These are phyloP conservation scores for Microtus oregoni DNA, from an alignment of 2,113 vertebrate genomes.

Conservation along the genomic window DNA sequence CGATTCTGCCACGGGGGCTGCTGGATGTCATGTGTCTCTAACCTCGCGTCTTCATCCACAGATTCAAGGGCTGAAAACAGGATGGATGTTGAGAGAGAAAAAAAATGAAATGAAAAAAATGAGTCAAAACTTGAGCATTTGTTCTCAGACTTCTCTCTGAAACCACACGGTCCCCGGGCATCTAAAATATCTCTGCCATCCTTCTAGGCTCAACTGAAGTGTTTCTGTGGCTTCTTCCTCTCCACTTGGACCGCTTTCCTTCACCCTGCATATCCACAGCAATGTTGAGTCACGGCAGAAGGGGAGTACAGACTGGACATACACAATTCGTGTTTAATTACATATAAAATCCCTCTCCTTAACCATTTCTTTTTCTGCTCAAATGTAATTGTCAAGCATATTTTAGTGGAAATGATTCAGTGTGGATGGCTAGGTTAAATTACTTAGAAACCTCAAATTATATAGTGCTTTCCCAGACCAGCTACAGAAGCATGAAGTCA, in stretches of 20 bases:
- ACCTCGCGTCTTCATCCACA: background rate
- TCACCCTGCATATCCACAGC: background rate
- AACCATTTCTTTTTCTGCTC: background rate
- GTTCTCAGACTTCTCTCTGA: constrained; percentile 35
- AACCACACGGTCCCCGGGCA: background rate
- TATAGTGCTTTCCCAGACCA: background rate
- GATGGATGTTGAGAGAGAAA: background rate
- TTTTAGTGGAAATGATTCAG: background rate
- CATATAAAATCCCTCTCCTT: constrained; percentile 25
- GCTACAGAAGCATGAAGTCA: background rate
- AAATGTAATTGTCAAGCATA: background rate
- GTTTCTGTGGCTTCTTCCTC: background rate
- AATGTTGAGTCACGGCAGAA: background rate
- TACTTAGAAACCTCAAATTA: constrained; percentile 29
- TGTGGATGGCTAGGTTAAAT: background rate
- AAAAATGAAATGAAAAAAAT: background rate
- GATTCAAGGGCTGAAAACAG: background rate
- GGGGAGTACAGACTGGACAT: background rate
- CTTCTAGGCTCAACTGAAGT: background rate
- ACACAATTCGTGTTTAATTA: background rate
- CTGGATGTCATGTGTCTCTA: background rate
- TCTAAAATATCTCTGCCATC: constrained; percentile 12
- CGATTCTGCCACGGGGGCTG: accelerated
- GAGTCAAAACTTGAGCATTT: background rate
- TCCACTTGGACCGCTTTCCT: accelerated